Evolutionary conservation across 2,888 invertebrate genomes (phyloP), one percentile per base, ranked within the genome.

Genomic region (Bedellia somnulentella): DNA sequence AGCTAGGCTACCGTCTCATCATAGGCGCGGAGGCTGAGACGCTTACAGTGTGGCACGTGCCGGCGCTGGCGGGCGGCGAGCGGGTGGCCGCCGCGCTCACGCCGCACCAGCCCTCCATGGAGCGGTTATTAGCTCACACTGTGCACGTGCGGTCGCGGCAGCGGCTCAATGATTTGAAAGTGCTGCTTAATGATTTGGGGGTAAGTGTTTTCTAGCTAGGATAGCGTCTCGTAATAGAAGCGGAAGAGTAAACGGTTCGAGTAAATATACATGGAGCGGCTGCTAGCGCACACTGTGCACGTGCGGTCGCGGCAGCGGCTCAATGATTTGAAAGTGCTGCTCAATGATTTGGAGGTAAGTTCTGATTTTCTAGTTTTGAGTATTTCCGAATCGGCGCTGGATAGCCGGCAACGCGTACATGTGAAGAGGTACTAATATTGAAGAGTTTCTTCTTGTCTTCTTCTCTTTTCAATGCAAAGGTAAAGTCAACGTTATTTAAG

Each of bases 281-380:
- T 97, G 30, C 78, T 97, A 21, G 94, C 96, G 4, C 94, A 95
- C 55, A 96, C 96, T 0, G 94, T 97, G 42, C 95, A 97, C 52
- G 89, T 95, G 32, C 81, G 97, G 41, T 92, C 94, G 1, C 82
- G 90, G 31, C 87, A 89, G 39, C 80, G 95, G 24, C 76, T 95
- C 9, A 81, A 81, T 22, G 93, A 94, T 51, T 80, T 94, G 17
- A 89, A 88, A 56, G 83, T 88, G 38, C 82, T 89, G 47, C 64
- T 91, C 29, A 83, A 85, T 44, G 80, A 81, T 18, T 78, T 88
- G 54, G 68, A 77, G 47, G 76, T 76, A 26, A 53, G 56, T 46
- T 6, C 4, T 10, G 6, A 9, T n/a, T n/a, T n/a, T n/a, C n/a
- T n/a, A n/a, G n/a, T n/a, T n/a, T n/a, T n/a, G n/a, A n/a, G n/a